Evolutionary conservation across 2,113 vertebrate species (phyloP).

Genomic region (Micronycteris hirsuta): DNA sequence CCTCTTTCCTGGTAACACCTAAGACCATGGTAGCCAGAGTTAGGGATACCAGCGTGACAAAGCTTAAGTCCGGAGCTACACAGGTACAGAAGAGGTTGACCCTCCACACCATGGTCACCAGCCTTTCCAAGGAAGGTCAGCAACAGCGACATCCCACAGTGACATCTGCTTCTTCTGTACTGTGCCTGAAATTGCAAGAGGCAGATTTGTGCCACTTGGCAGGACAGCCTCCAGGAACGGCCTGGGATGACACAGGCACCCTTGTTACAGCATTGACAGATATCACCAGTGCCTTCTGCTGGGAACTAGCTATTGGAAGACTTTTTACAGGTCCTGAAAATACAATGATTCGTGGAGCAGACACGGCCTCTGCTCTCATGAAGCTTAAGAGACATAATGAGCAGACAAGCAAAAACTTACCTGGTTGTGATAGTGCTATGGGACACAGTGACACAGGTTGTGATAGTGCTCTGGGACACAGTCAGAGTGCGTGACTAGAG

Average conservation of each 20-base stretch:
- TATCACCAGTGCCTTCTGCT: not conserved
- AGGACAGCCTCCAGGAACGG: not conserved
- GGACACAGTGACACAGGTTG: too few species aligned
- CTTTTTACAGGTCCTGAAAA: not conserved
- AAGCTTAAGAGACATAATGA: not conserved
- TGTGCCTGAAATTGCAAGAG: not conserved
- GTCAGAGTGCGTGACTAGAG: not conserved
- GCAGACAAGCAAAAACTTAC: not conserved
- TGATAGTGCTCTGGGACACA: not conserved
- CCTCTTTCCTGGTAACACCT: not conserved
- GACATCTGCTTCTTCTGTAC: constrained; percentile 61
- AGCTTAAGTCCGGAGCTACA: not conserved
- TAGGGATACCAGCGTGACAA: not conserved
- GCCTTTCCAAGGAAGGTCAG: constrained; percentile 59
- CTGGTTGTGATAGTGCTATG: not conserved
- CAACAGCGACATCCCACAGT: constrained; percentile 39
- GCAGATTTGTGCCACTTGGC: not conserved
- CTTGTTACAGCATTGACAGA: not conserved
- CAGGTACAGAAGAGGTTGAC: not conserved
- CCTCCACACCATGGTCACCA: not conserved
- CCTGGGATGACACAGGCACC: constrained; percentile 20
- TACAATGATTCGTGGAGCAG: not conserved
- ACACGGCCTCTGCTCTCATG: not conserved
- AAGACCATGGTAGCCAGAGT: not conserved
- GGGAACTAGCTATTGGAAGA: not conserved